Conservation (phyloP, 2,888 invertebrate genomes). For the Drosophila mulleri region DNA sequence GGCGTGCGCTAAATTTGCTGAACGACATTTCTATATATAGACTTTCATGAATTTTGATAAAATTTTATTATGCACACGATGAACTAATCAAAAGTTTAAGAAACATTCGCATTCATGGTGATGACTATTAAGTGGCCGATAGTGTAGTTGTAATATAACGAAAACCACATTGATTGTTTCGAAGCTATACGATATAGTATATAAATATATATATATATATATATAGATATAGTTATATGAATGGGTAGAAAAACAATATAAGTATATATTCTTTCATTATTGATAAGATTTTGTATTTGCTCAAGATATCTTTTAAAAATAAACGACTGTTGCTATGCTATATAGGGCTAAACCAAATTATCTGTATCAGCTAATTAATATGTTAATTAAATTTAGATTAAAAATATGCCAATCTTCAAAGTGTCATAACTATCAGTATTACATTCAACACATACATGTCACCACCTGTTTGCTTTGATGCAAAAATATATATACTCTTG, state of each 20-base stretch:
- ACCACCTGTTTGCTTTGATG: too few species aligned
- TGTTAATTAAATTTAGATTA: too few species aligned
- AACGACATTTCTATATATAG: constrained; percentile 4
- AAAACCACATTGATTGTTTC: not conserved
- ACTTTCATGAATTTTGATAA: constrained; percentile 12
- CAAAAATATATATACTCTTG: not conserved
- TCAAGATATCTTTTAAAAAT: not conserved
- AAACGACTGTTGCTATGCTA: too few species aligned
- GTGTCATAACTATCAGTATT: not conserved
- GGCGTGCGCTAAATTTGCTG: not conserved
- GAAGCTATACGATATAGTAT: not conserved
- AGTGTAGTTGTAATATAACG: not conserved
- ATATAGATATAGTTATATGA: not conserved
- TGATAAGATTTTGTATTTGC: constrained; percentile 2
- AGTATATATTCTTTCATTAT: not conserved
- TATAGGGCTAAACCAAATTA: not conserved
- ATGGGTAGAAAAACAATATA: not conserved
- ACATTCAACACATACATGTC: not conserved
- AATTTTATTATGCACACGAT: not conserved
- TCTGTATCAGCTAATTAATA: too few species aligned
- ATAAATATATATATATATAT: not conserved
- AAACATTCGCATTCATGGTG: not conserved
- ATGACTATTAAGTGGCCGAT: not conserved
- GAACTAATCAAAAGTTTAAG: not conserved
- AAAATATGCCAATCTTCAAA: too few species aligned